phyloP scores from a whole-genome alignment of 2,113 vertebrate genomes.

The Oryzias melastigma region DNA sequence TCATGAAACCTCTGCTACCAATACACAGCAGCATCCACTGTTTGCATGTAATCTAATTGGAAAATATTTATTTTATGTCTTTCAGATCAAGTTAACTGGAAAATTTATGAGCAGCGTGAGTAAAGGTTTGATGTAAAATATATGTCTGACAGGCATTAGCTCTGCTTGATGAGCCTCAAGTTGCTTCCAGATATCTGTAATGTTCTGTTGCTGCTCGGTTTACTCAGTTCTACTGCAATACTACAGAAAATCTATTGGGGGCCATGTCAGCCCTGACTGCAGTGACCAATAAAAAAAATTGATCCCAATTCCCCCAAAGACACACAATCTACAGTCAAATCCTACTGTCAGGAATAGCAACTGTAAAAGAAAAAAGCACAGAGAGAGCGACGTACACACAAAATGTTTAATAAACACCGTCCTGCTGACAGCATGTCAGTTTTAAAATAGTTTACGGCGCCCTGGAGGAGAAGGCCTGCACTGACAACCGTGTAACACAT shows the following conservation, averaged over 20 bases:
- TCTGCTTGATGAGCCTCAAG: conserved; percentile 3
- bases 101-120: conserved; percentile 1
- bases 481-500: background rate
- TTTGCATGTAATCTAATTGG: conserved; percentile 70
- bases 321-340: conserved; percentile 27
- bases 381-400: no score
- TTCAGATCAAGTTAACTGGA: conserved; percentile 32
- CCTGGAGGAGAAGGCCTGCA: conserved; percentile 8
- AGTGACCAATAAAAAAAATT: conserved; percentile 25
- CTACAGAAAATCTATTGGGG: conserved; percentile 24
- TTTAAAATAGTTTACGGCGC: conserved; percentile 22
- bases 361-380: conserved; percentile 27
- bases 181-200: background rate
- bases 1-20: conserved; percentile 63
- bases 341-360: conserved; percentile 34
- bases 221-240: background rate
- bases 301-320: conserved; percentile 19
- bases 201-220: background rate
- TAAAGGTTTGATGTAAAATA: conserved; percentile 5
- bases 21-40: conserved; percentile 58
- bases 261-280: conserved; percentile 20
- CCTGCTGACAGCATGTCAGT: conserved; percentile 34
- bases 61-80: conserved; percentile 51
- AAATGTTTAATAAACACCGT: conserved; percentile 40
- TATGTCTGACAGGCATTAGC: conserved; percentile 4